Percentiles rank a stretch among this genome's conserved stretches.
Conservation (phyloP, 2,888 invertebrate genomes). For the Anorthoa munda region DNA sequence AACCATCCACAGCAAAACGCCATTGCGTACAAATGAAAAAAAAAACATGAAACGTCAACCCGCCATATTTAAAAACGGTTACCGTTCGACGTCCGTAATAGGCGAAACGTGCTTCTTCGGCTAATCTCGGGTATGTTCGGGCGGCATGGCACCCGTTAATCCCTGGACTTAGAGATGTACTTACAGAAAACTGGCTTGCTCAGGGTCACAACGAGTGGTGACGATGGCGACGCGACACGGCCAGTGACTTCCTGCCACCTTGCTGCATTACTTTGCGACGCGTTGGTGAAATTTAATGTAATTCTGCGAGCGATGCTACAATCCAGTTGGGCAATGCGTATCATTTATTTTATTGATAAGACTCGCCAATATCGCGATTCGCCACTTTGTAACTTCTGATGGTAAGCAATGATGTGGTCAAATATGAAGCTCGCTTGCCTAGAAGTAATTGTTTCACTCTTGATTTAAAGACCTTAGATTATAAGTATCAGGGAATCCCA, state of each 20-base stretch:
- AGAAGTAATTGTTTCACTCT: no score
- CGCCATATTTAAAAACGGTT: slow-evolving; percentile 68
- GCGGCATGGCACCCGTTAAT: slow-evolving; percentile 60
- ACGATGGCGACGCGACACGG: slow-evolving; percentile 30
- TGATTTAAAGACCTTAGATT: no score
- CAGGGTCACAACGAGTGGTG: slow-evolving; percentile 52
- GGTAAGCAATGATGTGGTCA: no score
- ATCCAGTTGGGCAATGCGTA: no score
- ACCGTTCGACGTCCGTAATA: slow-evolving; percentile 67
- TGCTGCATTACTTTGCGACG: slow-evolving; percentile 19
- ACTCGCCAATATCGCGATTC: no score
- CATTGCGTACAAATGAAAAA: slow-evolving; percentile 42
- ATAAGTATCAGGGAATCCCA: no score
- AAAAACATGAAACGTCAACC: slow-evolving; percentile 51
- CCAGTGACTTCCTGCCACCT: no score
- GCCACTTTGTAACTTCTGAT: no score
- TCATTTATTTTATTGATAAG: no score
- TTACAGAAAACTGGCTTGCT: slow-evolving; percentile 57
- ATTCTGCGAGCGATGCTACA: neutral
- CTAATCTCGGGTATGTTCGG: slow-evolving; percentile 66
- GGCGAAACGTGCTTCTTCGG: slow-evolving; percentile 70
- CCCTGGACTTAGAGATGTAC: slow-evolving; percentile 55
- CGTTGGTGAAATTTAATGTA: neutral
- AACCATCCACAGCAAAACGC: slow-evolving; percentile 21
- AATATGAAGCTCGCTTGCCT: no score